Evolutionary conservation across 2,888 invertebrate genomes (phyloP).

Genomic region (Adela reaumurella): DNA sequence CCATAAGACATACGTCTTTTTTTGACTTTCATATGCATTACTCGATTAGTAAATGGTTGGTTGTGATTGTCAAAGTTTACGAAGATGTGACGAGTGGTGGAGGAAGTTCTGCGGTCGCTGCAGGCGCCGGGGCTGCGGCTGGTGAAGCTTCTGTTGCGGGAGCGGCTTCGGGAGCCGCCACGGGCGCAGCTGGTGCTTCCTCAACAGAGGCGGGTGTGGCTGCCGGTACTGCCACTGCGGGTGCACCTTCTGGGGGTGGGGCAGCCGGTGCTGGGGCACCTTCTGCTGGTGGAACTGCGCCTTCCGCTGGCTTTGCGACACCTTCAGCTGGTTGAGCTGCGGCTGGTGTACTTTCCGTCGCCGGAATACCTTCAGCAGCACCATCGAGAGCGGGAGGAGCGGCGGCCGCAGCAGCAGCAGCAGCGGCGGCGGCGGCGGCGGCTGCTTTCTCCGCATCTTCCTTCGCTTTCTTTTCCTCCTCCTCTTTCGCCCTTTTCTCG

Average conservation of each 20-base stretch:
- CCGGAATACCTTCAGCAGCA: too few species aligned
- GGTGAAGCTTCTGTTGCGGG: slow-evolving; percentile 23
- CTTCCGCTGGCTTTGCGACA: slow-evolving; percentile 1
- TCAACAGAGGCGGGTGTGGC: not conserved
- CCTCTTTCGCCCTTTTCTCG: not conserved
- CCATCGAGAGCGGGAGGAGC: too few species aligned
- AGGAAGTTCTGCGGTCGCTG: slow-evolving; percentile 21
- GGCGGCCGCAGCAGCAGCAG: too few species aligned
- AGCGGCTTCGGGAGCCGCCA: slow-evolving; percentile 12
- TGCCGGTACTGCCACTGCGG: slow-evolving; percentile 14
- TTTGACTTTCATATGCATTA: too few species aligned
- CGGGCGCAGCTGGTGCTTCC: not conserved
- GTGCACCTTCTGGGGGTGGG: slow-evolving; percentile 15
- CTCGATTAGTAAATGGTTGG: too few species aligned
- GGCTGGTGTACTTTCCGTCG: too few species aligned
- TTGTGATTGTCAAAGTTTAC: not conserved
- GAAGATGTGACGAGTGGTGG: slow-evolving; percentile 17
- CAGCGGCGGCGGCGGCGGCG: too few species aligned
- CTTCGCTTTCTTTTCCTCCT: not conserved
- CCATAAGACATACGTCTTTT: too few species aligned
- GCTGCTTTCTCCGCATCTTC: not conserved
- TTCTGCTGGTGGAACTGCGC: not conserved
- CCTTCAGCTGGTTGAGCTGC: too few species aligned
- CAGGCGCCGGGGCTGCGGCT: slow-evolving; percentile 18
- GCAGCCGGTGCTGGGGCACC: slow-evolving; percentile 11